Base-by-base conservation (phyloP, 2,113 vertebrate species). In the Seriola quinqueradiata region DNA sequence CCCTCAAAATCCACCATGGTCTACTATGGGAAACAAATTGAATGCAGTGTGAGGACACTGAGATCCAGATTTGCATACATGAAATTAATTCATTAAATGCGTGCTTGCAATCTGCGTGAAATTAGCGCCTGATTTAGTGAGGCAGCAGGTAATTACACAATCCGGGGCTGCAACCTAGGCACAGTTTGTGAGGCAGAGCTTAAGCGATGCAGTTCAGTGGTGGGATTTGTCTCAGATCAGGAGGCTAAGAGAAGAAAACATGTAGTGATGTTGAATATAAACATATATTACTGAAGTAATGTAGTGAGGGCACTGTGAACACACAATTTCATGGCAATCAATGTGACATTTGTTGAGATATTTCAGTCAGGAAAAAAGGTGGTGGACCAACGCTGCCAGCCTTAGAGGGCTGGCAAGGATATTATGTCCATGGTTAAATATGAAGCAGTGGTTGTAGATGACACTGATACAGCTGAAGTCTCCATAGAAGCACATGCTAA, bases 81-180 rank as follows among this genome's bases (percentile, higher is more conserved):
- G 32, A 67, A 79, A 75, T 52, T 16, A 60, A 78, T 77, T 81
- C 14, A 87, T 81, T 79, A 77, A 79, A 60, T 21, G 23, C 46
- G 64, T 34, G 72, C 54, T 70, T 34, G 69, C 54, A 70, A 75
- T 79, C 60, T 59, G 89, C 2, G 67, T 82, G 76, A 83, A 87
- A 85, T 85, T 77, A 78, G 32, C 0, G 0, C 68, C 42, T 68
- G 69, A 75, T 81, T 87, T 72, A 81, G 11, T 4, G 36, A 32
- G 68, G 64, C 55, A 70, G 69, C 42, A 70, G 66, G 61, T 73
- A 79, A 85, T 87, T 85, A 83, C 57, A 68, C 48, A 71, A 55
- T 75, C 46, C 74, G 72, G 32, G 40, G 42, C 48, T 63, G 42
- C 48, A 63, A 64, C 50, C 6, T 10, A 3, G 25, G 25, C 66